Conservation (phyloP, 2,113 vertebrate genomes). For the Hypomesus transpacificus region DNA sequence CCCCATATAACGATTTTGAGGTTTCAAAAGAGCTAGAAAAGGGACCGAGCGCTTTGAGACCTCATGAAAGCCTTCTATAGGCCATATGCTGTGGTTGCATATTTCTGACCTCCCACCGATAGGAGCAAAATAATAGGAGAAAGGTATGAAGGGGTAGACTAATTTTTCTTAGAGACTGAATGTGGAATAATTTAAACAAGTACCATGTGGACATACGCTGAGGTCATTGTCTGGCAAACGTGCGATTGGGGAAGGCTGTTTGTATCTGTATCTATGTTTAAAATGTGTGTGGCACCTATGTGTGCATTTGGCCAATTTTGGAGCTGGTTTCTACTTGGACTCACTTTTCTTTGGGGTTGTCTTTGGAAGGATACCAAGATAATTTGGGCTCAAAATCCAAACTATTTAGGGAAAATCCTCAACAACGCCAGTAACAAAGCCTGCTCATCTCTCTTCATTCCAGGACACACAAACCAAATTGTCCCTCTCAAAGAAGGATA, state of each 20-base stretch:
- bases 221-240: not conserved
- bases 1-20: not conserved
- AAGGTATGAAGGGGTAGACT: not conserved
- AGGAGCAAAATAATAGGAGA: conserved; percentile 1
- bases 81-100: conserved; percentile 2
- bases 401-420: not conserved
- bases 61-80: conserved; percentile 3
- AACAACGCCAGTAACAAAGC: not conserved
- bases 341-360: too few species aligned
- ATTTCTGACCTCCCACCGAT: conserved; percentile 1
- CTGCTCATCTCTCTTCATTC: not conserved
- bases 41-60: not conserved
- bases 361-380: not conserved
- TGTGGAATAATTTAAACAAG: not conserved
- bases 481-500: not conserved
- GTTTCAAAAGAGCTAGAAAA: not conserved
- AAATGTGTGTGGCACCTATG: not conserved
- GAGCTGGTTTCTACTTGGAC: not conserved
- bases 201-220: not conserved
- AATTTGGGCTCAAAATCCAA: conserved; percentile 3
- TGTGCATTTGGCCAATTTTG: not conserved
- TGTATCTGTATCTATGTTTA: not conserved
- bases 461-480: not conserved
- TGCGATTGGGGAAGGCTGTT: not conserved
- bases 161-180: not conserved